Evolutionary conservation across 2,888 invertebrate genomes (phyloP).

Genomic region (Rhingia rostrata): DNA sequence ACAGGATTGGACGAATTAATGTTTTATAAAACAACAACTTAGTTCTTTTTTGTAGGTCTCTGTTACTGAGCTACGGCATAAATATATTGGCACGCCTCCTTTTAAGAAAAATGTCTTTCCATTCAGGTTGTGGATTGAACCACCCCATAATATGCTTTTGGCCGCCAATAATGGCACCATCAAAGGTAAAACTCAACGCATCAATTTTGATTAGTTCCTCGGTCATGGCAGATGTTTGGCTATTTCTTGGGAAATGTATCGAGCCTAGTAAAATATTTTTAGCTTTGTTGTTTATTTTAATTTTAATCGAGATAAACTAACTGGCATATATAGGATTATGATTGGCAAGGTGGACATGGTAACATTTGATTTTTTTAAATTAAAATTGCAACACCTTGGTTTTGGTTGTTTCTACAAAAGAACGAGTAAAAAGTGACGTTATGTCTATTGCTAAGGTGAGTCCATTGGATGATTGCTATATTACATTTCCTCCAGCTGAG

Average conservation of each 20-base stretch:
- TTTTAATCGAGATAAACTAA: not conserved
- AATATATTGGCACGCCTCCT: not conserved
- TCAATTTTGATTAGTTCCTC: not conserved
- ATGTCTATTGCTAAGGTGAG: not conserved
- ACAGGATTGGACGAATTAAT: not conserved
- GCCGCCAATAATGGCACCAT: no score
- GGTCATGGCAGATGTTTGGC: not conserved
- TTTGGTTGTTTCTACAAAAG: no score
- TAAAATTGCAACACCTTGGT: no score
- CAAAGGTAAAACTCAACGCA: no score
- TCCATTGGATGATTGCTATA: not conserved
- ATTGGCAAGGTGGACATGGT: no score
- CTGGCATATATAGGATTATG: not conserved
- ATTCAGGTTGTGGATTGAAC: not conserved
- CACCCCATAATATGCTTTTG: not conserved
- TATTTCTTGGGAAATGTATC: not conserved
- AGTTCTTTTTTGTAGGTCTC: not conserved
- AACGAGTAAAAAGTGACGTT: no score
- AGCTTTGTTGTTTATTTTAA: not conserved
- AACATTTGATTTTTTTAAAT: no score
- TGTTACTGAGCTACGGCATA: conserved; percentile 3
- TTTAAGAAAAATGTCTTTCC: not conserved
- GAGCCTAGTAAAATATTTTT: not conserved
- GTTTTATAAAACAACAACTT: conserved; percentile 15
- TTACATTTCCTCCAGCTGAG: not conserved